phyloP scores from a whole-genome alignment of 2,797 vertebrate genomes.

The Myotis vivesi region DNA sequence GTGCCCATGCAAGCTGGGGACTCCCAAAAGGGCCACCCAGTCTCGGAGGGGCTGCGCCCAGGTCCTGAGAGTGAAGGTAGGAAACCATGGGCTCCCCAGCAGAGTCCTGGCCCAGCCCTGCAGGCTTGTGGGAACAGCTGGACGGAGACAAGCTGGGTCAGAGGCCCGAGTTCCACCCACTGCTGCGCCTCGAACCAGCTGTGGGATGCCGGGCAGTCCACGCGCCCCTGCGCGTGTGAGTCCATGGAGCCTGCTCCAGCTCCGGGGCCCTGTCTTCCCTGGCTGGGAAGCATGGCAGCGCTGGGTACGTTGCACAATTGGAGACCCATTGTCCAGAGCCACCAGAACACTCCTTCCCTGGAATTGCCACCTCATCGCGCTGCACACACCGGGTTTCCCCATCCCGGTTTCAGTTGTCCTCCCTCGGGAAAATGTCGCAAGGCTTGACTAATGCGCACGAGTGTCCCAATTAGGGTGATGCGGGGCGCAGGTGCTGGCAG shows the following conservation, averaged over 20 bases:
- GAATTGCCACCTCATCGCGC: background rate
- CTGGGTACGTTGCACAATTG: background rate
- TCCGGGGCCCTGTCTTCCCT: background rate
- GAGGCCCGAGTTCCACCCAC: background rate
- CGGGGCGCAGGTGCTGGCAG: slow-evolving; percentile 39
- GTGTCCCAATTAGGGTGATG: slow-evolving; percentile 35
- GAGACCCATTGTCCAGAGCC: background rate
- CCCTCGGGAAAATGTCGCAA: slow-evolving; percentile 67
- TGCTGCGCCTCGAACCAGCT: background rate
- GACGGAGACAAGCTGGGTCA: background rate
- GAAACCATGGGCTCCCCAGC: background rate
- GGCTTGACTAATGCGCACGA: slow-evolving; percentile 60
- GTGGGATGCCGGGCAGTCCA: background rate
- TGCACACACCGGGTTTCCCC: slow-evolving; percentile 50
- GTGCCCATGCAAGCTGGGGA: background rate
- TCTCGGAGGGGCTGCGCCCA: background rate
- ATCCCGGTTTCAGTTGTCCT: slow-evolving; percentile 73
- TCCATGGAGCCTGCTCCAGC: background rate
- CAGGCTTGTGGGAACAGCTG: background rate
- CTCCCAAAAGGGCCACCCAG: background rate
- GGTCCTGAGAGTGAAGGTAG: background rate
- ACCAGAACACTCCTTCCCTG: background rate
- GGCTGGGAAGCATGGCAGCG: background rate
- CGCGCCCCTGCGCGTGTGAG: background rate
- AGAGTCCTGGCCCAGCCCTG: background rate